Percentiles rank a stretch among this genome's conserved stretches.
These are phyloP conservation scores for Orgyia antiqua DNA, from an alignment of 2,888 invertebrate species.

Conservation along the genomic window DNA sequence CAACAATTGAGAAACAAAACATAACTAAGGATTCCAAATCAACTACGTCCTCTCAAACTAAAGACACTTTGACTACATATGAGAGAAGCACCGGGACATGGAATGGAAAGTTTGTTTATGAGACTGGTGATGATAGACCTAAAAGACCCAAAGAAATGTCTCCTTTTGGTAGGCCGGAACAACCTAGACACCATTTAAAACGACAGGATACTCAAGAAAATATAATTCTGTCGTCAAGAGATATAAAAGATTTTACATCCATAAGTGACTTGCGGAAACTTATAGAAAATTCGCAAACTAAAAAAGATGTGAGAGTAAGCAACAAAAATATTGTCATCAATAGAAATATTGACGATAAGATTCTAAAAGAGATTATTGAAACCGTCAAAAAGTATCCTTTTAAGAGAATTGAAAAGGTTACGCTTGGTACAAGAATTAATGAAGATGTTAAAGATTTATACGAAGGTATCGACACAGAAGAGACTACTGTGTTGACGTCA, in stretches of 20 bases:
- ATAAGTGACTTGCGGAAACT: constrained; percentile 69
- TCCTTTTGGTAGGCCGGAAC: constrained; percentile 61
- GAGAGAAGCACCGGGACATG: constrained; percentile 73
- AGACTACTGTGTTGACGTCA: constrained; percentile 54
- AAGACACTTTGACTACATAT: constrained; percentile 63
- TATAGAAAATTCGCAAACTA: constrained; percentile 60
- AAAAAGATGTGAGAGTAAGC: constrained; percentile 65
- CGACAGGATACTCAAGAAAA: constrained; percentile 71
- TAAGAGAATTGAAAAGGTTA: constrained; percentile 71
- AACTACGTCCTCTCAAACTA: constrained; percentile 46
- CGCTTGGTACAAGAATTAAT: constrained; percentile 76
- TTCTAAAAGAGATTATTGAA: constrained; percentile 68
- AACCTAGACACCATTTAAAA: constrained; percentile 62
- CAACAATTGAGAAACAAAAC: constrained; percentile 68
- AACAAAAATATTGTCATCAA: constrained; percentile 69
- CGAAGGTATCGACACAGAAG: constrained; percentile 64
- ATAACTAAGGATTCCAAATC: constrained; percentile 60
- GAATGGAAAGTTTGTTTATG: constrained; percentile 78
- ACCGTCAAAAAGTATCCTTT: constrained; percentile 73
- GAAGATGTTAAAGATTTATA: constrained; percentile 78
- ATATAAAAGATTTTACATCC: constrained; percentile 71
- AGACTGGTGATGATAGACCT: constrained; percentile 65
- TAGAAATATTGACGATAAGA: constrained; percentile 65
- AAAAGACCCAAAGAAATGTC: constrained; percentile 62
- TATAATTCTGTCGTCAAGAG: constrained; percentile 67